phyloP scores from a whole-genome alignment of 2,113 vertebrate genomes.

The Sialia sialis region DNA sequence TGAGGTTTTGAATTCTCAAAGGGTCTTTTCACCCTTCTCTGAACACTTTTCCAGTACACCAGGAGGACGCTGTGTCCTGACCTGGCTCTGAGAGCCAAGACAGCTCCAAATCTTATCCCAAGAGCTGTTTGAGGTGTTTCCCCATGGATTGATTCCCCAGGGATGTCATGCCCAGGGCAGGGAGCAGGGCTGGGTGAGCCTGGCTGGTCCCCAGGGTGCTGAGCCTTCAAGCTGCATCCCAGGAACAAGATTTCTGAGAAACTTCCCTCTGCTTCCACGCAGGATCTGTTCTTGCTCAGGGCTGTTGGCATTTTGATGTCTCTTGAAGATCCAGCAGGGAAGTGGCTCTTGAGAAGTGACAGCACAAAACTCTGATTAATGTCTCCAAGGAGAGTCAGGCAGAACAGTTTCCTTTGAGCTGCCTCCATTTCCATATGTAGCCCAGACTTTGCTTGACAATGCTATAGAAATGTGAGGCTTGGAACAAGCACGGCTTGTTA shows the following conservation, averaged over 20 bases:
- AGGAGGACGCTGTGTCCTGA: background rate
- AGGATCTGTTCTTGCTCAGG: background rate
- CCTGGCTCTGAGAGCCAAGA: background rate
- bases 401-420: background rate
- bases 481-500: background rate
- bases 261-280: background rate
- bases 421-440: background rate
- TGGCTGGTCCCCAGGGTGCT: background rate
- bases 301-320: background rate
- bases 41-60: background rate
- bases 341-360: constrained; percentile 1
- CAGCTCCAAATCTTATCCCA: background rate
- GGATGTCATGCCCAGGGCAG: background rate
- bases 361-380: constrained; percentile 23
- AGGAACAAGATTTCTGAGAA: background rate
- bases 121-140: background rate
- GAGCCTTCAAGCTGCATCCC: background rate
- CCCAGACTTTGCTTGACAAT: background rate
- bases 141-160: background rate
- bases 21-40: background rate
- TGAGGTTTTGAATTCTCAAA: background rate
- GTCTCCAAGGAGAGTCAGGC: constrained; percentile 32
- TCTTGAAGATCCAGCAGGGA: background rate
- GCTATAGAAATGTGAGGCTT: background rate
- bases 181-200: background rate